phyloP scores from a whole-genome alignment of 2,113 vertebrate genomes.

The Dicentrarchus labrax region DNA sequence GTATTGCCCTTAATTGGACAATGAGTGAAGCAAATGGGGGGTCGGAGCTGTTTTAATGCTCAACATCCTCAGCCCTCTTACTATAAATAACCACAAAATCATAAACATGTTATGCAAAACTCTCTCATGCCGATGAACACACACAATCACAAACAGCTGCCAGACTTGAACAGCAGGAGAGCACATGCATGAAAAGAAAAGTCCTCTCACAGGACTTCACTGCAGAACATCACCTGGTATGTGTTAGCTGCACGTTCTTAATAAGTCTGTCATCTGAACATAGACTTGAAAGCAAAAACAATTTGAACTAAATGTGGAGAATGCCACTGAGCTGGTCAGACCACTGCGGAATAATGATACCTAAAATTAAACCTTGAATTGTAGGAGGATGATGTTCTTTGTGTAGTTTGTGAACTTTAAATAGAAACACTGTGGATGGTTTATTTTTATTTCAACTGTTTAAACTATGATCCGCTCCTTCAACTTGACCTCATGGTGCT shows the following conservation, averaged over 20 bases:
- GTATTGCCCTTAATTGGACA: slow-evolving; percentile 21
- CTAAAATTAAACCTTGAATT: neutral
- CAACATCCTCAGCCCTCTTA: neutral
- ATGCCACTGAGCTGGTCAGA: neutral
- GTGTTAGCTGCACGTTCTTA: slow-evolving; percentile 22
- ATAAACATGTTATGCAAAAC: slow-evolving; percentile 29
- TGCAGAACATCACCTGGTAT: slow-evolving; percentile 19
- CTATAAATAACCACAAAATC: slow-evolving; percentile 17
- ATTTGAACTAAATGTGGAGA: neutral
- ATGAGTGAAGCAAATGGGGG: neutral
- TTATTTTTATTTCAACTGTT: no score
- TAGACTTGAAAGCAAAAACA: neutral
- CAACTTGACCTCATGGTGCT: no score
- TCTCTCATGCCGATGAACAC: slow-evolving; percentile 1
- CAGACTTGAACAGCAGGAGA: slow-evolving; percentile 39
- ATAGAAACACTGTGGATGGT: no score
- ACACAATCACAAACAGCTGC: slow-evolving; percentile 15
- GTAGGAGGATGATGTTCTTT: neutral
- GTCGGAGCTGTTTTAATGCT: neutral
- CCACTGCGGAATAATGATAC: neutral
- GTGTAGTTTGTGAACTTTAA: no score
- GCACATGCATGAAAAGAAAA: slow-evolving; percentile 29
- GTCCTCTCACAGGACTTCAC: neutral
- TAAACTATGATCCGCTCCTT: no score
- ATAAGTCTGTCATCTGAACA: slow-evolving; percentile 8